Conservation (phyloP, 2,113 vertebrate genomes). For the Chelonoidis abingdonii region DNA sequence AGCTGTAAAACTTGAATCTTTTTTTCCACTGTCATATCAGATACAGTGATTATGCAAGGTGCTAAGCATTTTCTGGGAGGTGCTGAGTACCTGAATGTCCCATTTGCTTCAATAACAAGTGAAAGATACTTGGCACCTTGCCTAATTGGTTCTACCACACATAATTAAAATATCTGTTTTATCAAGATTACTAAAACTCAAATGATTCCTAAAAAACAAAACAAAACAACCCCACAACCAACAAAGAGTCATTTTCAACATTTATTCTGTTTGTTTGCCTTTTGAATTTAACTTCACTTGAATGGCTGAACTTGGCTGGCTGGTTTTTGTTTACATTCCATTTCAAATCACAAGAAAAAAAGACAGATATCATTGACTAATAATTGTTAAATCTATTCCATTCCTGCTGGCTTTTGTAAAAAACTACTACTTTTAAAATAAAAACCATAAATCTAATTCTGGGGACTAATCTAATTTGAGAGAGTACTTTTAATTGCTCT, state of each 20-base stretch:
- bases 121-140: fast-evolving
- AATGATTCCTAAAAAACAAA: background rate
- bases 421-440: constrained; percentile 20
- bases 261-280: background rate
- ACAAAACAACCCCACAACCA: background rate
- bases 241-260: background rate
- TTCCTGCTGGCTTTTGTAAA: background rate
- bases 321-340: constrained; percentile 38
- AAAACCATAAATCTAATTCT: background rate
- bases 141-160: background rate
- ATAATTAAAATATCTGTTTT: background rate
- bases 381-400: background rate
- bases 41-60: background rate
- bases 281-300: background rate
- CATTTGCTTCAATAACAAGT: background rate
- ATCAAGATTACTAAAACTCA: background rate
- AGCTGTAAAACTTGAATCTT: background rate
- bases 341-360: background rate
- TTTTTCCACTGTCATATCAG: fast-evolving
- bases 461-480: background rate
- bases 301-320: constrained; percentile 41
- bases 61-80: background rate
- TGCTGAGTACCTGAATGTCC: background rate
- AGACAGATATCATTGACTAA: no score
- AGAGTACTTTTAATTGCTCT: background rate